Percentiles rank a stretch among this genome's conserved stretches.
phyloP scores from a whole-genome alignment of 2,888 invertebrate species.

The Caenorhabditis parvicauda region DNA sequence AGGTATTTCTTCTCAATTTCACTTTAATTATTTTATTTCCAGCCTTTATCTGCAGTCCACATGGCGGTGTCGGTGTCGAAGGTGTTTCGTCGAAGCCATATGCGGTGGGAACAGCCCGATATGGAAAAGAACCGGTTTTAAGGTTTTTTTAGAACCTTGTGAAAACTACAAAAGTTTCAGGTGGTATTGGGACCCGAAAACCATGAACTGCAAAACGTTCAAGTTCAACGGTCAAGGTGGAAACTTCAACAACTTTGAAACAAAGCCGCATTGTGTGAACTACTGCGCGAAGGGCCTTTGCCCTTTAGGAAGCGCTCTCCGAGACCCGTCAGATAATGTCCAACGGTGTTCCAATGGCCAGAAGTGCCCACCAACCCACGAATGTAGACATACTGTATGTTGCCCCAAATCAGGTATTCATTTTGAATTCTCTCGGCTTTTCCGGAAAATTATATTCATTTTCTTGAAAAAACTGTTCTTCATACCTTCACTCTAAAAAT shows the following conservation, averaged over 20 bases:
- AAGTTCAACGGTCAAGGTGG: slow-evolving; percentile 55
- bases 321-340: slow-evolving; percentile 24
- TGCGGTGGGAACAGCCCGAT: slow-evolving; percentile 38
- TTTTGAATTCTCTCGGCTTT: too few relatives aligned
- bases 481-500: slow-evolving; percentile 1
- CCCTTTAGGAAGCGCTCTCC: slow-evolving; percentile 26
- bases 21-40: too few relatives aligned
- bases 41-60: slow-evolving; percentile 17
- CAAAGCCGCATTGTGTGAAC: slow-evolving; percentile 38
- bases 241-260: slow-evolving; percentile 56
- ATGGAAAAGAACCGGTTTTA: slow-evolving; percentile 19
- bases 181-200: slow-evolving; percentile 44
- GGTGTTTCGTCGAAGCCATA: slow-evolving; percentile 20
- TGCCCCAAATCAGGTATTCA: slow-evolving; percentile 44
- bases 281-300: slow-evolving; percentile 44
- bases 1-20: too few relatives aligned
- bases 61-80: slow-evolving; percentile 15
- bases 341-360: slow-evolving; percentile 29
- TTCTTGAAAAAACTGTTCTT: too few relatives aligned
- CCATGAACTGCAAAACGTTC: slow-evolving; percentile 42
- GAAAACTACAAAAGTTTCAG: slow-evolving; percentile 5
- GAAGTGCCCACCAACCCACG: slow-evolving; percentile 47
- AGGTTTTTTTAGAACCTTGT: slow-evolving; percentile 4
- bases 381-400: slow-evolving; percentile 43
- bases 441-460: too few relatives aligned